Conservation (phyloP, 1,140 invertebrate genomes). For the Saccostrea cuccullata region DNA sequence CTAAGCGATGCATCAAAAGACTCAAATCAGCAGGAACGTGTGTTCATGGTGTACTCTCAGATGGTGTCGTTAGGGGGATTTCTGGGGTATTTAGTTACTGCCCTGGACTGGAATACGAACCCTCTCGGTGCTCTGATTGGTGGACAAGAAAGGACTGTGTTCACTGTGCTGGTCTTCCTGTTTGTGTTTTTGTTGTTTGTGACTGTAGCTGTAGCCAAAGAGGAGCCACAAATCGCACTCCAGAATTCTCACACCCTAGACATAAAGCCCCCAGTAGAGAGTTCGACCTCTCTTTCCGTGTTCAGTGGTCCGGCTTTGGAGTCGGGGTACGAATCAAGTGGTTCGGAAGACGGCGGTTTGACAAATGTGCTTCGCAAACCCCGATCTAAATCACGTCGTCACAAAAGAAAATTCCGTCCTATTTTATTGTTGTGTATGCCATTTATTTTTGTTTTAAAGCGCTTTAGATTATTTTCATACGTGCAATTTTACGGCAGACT, state of each 20-base stretch:
- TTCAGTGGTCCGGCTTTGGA: slow-evolving; percentile 57
- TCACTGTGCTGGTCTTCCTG: slow-evolving; percentile 73
- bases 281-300: neutral
- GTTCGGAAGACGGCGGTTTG: slow-evolving; percentile 52
- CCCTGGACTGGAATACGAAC: slow-evolving; percentile 79
- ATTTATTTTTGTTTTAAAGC: slow-evolving; percentile 39
- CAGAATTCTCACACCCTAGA: neutral
- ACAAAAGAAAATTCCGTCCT: slow-evolving; percentile 20
- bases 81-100: slow-evolving; percentile 80
- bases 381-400: neutral
- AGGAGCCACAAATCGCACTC: slow-evolving; percentile 57
- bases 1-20: slow-evolving; percentile 77
- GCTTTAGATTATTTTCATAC: slow-evolving; percentile 46
- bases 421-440: slow-evolving; percentile 39
- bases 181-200: slow-evolving; percentile 70
- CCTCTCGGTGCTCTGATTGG: slow-evolving; percentile 72
- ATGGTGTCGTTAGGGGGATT: slow-evolving; percentile 80
- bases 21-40: slow-evolving; percentile 73
- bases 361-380: neutral
- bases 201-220: slow-evolving; percentile 72
- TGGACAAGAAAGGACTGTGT: slow-evolving; percentile 74
- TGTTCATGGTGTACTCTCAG: slow-evolving; percentile 80
- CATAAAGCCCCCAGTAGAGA: neutral
- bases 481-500: slow-evolving; percentile 48
- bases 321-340: slow-evolving; percentile 68